phyloP scores from a whole-genome alignment of 2,113 vertebrate genomes.

The Platanista minor region DNA sequence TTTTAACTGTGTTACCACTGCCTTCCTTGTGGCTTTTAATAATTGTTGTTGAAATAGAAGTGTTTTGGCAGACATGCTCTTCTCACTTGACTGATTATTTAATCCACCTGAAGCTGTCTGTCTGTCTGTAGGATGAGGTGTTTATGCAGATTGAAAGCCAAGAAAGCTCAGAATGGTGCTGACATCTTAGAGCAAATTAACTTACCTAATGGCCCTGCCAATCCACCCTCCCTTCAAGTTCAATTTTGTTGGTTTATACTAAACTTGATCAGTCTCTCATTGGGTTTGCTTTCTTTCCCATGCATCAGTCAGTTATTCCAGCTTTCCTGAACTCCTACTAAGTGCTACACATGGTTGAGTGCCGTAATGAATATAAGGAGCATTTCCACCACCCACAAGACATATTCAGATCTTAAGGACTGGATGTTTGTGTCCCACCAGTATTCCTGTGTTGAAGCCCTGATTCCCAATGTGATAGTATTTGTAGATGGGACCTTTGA shows the following conservation, averaged over 20 bases:
- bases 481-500: neutral
- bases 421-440: neutral
- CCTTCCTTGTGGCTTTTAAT: constrained; percentile 74
- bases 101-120: constrained; percentile 60
- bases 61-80: constrained; percentile 23
- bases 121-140: constrained; percentile 43
- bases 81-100: constrained; percentile 60
- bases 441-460: neutral
- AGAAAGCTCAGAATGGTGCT: neutral
- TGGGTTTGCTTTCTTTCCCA: neutral
- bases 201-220: constrained; percentile 38
- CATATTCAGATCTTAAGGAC: neutral
- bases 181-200: constrained; percentile 30
- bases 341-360: neutral
- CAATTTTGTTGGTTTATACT: neutral
- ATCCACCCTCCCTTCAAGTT: neutral
- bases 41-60: constrained; percentile 62
- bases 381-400: neutral
- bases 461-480: neutral
- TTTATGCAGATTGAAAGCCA: constrained; percentile 27
- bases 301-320: neutral
- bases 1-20: constrained; percentile 59
- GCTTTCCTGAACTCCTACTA: neutral
- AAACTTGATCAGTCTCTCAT: neutral
- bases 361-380: neutral